Base-by-base conservation (phyloP, 2,888 invertebrate genomes). In the Papilio protenor region DNA sequence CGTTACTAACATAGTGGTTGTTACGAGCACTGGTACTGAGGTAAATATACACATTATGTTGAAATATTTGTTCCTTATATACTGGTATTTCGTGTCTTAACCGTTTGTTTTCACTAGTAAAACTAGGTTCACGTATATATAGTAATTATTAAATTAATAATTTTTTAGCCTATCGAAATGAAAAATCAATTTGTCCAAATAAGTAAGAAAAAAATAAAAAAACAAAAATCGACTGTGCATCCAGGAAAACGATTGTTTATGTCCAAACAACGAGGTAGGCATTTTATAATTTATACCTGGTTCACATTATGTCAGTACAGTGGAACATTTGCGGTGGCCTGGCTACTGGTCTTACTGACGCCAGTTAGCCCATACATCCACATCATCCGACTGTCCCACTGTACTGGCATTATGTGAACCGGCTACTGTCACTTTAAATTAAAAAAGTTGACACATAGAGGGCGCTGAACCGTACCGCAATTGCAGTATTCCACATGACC, bases 1-100 rank as follows among this genome's bases (percentile, higher is more conserved):
- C 16, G 59, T 76, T 23, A 82, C 85, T 0, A 87, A 83, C 82
- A 78, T 82, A 59, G 72, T 86, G 75, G 77, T 83, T 18, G 82
- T 86, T 45, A 86, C 86, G 21, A 87, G 90, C 72, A 87, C 84
- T 33, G 84, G 84, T 23, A 93, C 92, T 21, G 92, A 92, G 89
- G 93, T 93, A 88, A 79, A n/a, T 33, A 23, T 33, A 33, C 33
- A 33, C 3, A 33, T 33, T 33, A 33, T 33, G 33, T 33, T 33
- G 33, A 33, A 33, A 33, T 33, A 33, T 33, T 33, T 33, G 3
- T n/a, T n/a, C n/a, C n/a, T n/a, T n/a, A n/a, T n/a, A n/a, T n/a
- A n/a, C n/a, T n/a, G n/a, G n/a, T n/a, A n/a, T n/a, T n/a, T n/a
- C n/a, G n/a, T n/a, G n/a, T n/a, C n/a, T n/a, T n/a, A n/a, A n/a